phyloP scores from a whole-genome alignment of 2,888 invertebrate genomes.

The Lymantria monacha region DNA sequence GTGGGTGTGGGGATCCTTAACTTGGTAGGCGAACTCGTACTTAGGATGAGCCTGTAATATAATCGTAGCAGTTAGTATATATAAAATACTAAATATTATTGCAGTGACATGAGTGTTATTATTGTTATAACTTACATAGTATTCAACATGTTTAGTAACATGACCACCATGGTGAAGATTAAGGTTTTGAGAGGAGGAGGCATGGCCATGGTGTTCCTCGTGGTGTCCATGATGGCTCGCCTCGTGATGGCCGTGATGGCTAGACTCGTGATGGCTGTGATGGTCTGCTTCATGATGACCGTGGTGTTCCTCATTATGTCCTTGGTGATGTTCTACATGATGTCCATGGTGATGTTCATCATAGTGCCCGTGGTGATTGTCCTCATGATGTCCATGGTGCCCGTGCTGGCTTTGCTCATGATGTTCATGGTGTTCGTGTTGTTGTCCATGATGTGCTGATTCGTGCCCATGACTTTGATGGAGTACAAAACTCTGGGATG shows the following conservation, averaged over 20 bases:
- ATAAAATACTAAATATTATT: not conserved
- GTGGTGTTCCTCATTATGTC: conserved; percentile 17
- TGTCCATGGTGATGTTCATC: not conserved
- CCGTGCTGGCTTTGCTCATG: not conserved
- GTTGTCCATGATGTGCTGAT: not conserved
- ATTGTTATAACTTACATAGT: conserved; percentile 14
- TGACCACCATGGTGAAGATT: conserved; percentile 2
- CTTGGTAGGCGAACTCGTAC: too few species aligned
- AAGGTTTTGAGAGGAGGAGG: conserved; percentile 1
- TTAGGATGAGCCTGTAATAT: conserved; percentile 42
- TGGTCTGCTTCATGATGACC: conserved; percentile 5
- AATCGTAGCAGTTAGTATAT: not conserved
- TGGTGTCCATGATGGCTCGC: conserved; percentile 22
- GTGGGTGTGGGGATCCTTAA: too few species aligned
- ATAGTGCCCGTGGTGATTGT: conserved; percentile 28
- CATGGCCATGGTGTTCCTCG: not conserved
- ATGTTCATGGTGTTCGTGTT: not conserved
- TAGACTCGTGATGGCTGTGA: conserved; percentile 23
- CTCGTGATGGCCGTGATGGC: conserved; percentile 12
- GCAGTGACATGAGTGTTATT: not conserved
- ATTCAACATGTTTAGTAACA: conserved; percentile 18
- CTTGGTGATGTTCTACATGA: not conserved
- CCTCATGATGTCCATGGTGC: not conserved
- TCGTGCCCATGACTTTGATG: not conserved
- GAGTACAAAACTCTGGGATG: conserved; percentile 5